A percentile compares a stretch with the other conserved stretches of the same genome.
phyloP scores from a whole-genome alignment of 2,113 vertebrate species.

The Vulpes ferrilata region DNA sequence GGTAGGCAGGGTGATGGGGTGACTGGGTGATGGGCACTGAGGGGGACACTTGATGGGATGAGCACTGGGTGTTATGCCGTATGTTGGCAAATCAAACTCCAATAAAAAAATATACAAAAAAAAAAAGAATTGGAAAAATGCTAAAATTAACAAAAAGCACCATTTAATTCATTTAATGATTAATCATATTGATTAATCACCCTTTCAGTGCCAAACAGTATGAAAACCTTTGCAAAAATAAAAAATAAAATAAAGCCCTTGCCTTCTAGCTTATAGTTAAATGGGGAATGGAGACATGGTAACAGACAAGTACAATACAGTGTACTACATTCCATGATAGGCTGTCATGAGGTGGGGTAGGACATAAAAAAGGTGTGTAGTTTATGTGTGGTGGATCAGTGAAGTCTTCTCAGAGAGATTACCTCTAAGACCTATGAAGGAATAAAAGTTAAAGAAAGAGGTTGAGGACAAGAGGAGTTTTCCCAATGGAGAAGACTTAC shows the following conservation, averaged over 20 bases:
- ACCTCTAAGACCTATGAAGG: not conserved
- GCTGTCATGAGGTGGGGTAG: not conserved
- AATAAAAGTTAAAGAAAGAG: constrained; percentile 38
- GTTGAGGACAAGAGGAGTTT: not conserved
- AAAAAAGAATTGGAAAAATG: not conserved
- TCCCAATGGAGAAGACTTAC: not conserved
- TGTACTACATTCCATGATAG: not conserved
- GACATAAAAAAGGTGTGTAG: not conserved
- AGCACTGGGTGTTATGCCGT: too few relatives aligned
- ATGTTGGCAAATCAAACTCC: too few relatives aligned
- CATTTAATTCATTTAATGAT: not conserved
- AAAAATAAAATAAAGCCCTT: not conserved
- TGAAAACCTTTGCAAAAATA: constrained; percentile 10
- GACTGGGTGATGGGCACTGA: too few relatives aligned
- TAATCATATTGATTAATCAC: not conserved
- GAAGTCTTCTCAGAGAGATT: constrained; percentile 10
- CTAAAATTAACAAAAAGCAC: not conserved
- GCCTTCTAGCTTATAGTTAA: not conserved
- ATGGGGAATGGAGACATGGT: not conserved
- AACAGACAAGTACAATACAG: not conserved
- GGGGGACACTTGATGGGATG: too few relatives aligned
- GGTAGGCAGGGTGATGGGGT: too few relatives aligned
- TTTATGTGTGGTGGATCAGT: not conserved
- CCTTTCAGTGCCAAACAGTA: not conserved
- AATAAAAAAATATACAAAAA: not conserved